Base-by-base conservation (phyloP, 53 echinoderm and acorn worm species). In the Echinarachnius parma region DNA sequence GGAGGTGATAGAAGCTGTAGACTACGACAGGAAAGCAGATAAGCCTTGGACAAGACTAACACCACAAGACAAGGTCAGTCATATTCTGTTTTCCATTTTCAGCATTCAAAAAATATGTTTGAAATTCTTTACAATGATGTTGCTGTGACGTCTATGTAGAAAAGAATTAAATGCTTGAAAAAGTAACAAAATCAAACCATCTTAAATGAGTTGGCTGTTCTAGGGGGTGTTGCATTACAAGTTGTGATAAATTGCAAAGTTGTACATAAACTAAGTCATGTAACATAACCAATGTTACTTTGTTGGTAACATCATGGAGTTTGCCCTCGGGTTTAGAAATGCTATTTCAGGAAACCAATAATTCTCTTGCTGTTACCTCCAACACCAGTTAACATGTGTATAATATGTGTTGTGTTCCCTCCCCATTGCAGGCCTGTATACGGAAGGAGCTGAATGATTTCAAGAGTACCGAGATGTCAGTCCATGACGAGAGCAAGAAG, bases 31-130 rank as follows among this genome's bases (percentile, higher is more conserved):
- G 48, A 83, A 75, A 63, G 95, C 87, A 10, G 95, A 95, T 14
- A 95, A 95, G 64, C 95, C 95, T 48, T 95, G 95, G 95, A 95
- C 95, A 45, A 95, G 84, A 45, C 77, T 95, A 50, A 95, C 95
- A 26, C 95, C 95, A 7, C 95, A 95, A 62, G 95, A 95, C 46
- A 95, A 95, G 84, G 95, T 95, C 24, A 78, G 82, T 29, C 14
- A 22, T 28, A 30, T 49, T 16, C n/a, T n/a, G n/a, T n/a, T n/a
- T n/a, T n/a, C n/a, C n/a, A n/a, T n/a, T n/a, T n/a, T n/a, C n/a
- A 28, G 1, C 7, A 9, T 55, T 10, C 28, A 22, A 55, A 2
- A 55, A n/a, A 55, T 49, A 11, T 20, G 50, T n/a, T 23, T 9
- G 13, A 21, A 0, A 53, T n/a, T 21, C 21, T 1, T 3, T 20